phyloP scores from a whole-genome alignment of 2,797 vertebrate species.

The Hippocampus kuda region DNA sequence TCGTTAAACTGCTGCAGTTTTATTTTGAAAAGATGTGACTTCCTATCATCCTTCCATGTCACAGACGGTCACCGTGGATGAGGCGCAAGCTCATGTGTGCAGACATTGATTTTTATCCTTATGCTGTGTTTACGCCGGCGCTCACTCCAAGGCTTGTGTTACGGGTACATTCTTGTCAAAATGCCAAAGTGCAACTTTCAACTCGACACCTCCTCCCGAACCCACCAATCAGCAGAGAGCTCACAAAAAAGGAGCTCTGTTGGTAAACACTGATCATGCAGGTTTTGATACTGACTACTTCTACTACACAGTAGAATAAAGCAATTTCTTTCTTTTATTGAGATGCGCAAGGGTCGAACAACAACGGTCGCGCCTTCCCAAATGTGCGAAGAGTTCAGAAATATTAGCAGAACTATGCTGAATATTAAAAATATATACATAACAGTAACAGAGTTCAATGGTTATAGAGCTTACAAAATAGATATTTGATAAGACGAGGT shows the following conservation, averaged over 20 bases:
- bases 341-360: neutral
- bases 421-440: too few relatives aligned
- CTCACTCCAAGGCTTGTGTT: neutral
- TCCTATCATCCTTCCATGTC: neutral
- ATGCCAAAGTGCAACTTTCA: conserved; percentile 15
- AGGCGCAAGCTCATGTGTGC: neutral
- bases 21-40: neutral
- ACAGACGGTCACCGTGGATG: neutral
- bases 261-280: conserved; percentile 6
- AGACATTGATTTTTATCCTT: neutral
- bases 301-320: neutral
- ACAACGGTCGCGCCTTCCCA: neutral
- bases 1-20: neutral
- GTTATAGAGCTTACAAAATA: too few relatives aligned
- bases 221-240: conserved; percentile 35
- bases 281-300: neutral
- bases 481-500: too few relatives aligned
- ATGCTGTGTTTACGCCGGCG: neutral
- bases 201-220: conserved; percentile 26
- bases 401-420: too few relatives aligned
- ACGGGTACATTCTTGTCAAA: neutral
- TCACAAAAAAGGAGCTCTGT: conserved; percentile 25
- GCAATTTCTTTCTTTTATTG: neutral
- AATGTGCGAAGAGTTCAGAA: too few relatives aligned
- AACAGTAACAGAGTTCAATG: too few relatives aligned